Base-by-base conservation (phyloP, 2,113 vertebrate genomes). In the Nestor notabilis region DNA sequence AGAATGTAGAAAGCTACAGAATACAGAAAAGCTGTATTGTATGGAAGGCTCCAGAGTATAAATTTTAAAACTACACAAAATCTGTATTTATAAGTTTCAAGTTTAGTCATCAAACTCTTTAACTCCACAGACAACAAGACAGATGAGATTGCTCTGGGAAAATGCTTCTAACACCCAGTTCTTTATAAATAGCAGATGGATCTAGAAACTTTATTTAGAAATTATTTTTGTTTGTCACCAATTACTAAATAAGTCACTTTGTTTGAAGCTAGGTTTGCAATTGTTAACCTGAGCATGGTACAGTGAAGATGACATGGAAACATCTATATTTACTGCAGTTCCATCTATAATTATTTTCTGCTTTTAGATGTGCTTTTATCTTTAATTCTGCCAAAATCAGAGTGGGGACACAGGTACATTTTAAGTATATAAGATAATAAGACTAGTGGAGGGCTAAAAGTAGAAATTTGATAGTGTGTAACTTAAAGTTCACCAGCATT, bases 81-180 rank as follows among this genome's bases (percentile, higher is more conserved):
- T 92, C 91, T 83, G 86, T 96, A 95, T 96, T 95, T 97, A 83
- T 92, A 87, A 87, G 37, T 68, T 91, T 94, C 0, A 1, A 64
- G 94, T 95, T 92, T 89, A 94, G 91, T 89, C 91, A 81, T 91
- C 77, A 70, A 84, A 89, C 77, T 85, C 78, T 93, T 18, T 46
- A 88, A 89, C 80, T 92, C 77, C 56, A 46, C 89, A 96, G 89
- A 87, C 89, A 97, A 87, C 60, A 92, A 95, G 91, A 49, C 87
- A 87, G 88, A 91, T 95, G 83, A 97, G 72, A 82, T 68, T 71
- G 87, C 72, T 87, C 72, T 87, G 60, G 77, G 83, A 93, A 93
- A 91, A 75, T 28, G 84, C 69, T 94, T 84, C 72, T 50, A 94
- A 83, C 76, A 83, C 27, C 76, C 74, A 88, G 82, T 65, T 78